These are phyloP conservation scores for Perdita meconis DNA, from an alignment of 2,888 invertebrate species.

Conservation along the genomic window DNA sequence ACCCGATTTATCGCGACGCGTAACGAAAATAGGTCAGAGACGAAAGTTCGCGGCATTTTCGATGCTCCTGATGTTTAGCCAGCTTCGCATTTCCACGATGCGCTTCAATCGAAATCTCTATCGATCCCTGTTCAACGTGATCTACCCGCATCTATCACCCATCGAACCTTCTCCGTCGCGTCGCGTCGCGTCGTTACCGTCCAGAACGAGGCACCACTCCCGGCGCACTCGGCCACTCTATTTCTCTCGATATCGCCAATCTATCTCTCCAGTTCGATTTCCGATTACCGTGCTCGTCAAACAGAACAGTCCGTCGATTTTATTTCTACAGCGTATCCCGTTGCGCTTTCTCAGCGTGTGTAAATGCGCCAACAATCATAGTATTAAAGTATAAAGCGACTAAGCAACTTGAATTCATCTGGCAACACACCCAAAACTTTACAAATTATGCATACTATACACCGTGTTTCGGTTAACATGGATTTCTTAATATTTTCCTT, in stretches of 20 bases:
- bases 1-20: background rate
- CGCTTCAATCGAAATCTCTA: constrained; percentile 28
- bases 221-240: background rate
- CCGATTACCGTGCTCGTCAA: constrained; percentile 11
- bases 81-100: constrained; percentile 4
- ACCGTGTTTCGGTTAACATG: no score
- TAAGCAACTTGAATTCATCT: no score
- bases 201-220: constrained; percentile 21
- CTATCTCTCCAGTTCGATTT: constrained; percentile 23
- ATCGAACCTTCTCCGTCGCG: constrained; percentile 1
- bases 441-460: no score
- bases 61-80: constrained; percentile 25
- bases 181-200: constrained; percentile 37
- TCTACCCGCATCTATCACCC: constrained; percentile 18
- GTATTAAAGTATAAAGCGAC: no score
- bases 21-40: constrained; percentile 22
- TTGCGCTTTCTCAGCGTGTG: background rate
- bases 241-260: constrained; percentile 13
- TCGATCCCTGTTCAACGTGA: background rate
- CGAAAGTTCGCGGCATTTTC: constrained; percentile 2
- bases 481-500: no score
- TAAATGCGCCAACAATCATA: constrained; percentile 8
- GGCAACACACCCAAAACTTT: no score
- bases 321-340: constrained; percentile 6
- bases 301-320: constrained; percentile 28